Evolutionary conservation across 2,797 vertebrate genomes (phyloP).

Genomic region (Babyrousa celebensis): DNA sequence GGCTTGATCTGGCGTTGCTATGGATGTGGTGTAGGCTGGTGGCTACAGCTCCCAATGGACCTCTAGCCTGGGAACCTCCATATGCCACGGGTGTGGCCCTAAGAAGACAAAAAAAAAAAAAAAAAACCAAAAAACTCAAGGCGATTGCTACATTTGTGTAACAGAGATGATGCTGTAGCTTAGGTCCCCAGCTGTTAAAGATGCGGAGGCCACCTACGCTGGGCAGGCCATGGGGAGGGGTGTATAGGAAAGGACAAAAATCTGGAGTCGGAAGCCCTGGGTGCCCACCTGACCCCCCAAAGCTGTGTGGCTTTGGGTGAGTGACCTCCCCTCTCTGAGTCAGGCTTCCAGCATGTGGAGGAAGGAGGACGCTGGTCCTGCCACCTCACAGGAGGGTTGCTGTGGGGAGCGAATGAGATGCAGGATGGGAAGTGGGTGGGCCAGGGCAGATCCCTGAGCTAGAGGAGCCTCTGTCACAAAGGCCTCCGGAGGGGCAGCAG

Average conservation of each 20-base stretch:
- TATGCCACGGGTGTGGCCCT: too few relatives aligned
- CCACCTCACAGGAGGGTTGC: background rate
- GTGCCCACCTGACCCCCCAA: background rate
- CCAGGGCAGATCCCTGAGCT: rapidly evolving
- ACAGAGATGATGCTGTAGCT: background rate
- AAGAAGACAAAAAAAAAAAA: too few relatives aligned
- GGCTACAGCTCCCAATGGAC: too few relatives aligned
- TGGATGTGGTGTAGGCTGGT: too few relatives aligned
- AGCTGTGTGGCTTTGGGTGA: background rate
- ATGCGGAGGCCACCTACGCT: background rate
- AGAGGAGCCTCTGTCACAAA: background rate
- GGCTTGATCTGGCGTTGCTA: too few relatives aligned
- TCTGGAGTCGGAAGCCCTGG: background rate
- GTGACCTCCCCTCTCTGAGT: background rate
- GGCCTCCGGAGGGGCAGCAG: background rate
- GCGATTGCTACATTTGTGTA: background rate
- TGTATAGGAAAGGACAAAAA: background rate
- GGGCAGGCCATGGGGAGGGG: background rate
- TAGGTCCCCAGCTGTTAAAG: rapidly evolving
- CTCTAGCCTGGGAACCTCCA: too few relatives aligned
- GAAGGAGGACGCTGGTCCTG: background rate
- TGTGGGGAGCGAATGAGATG: background rate
- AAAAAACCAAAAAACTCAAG: too few relatives aligned
- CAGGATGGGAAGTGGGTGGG: background rate
- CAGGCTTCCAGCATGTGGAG: background rate